Percentiles rank a stretch among this genome's conserved stretches.
Conservation (phyloP, 2,888 invertebrate species). For the Nymphalis urticae region DNA sequence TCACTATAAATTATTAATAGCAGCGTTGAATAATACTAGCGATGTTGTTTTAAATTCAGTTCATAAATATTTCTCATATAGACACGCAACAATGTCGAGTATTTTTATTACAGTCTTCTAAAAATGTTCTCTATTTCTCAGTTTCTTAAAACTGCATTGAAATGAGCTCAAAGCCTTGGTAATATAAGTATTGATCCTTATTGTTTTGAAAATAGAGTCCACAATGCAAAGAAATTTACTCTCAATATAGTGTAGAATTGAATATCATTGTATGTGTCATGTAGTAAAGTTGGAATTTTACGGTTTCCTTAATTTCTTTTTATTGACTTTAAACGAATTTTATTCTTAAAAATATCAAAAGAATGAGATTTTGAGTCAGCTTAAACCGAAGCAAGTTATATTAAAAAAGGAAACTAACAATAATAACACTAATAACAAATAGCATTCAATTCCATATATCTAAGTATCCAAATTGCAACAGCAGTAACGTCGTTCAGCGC, state of each 20-base stretch:
- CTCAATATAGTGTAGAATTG: neutral
- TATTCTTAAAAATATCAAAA: neutral
- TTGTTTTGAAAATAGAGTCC: slow-evolving; percentile 11
- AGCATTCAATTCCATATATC: too few relatives aligned
- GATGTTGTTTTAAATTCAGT: slow-evolving; percentile 9
- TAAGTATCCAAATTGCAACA: too few relatives aligned
- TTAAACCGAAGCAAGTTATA: too few relatives aligned
- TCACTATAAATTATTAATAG: slow-evolving; percentile 4
- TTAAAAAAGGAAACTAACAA: too few relatives aligned
- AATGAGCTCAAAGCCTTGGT: slow-evolving; percentile 14
- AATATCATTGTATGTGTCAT: slow-evolving; percentile 5
- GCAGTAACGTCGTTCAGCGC: too few relatives aligned
- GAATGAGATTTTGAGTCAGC: too few relatives aligned
- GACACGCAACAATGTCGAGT: slow-evolving; percentile 6
- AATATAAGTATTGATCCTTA: neutral
- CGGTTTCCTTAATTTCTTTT: slow-evolving; percentile 8
- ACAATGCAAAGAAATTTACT: slow-evolving; percentile 3
- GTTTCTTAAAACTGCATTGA: slow-evolving; percentile 14
- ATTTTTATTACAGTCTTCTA: slow-evolving; percentile 18
- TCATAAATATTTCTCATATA: slow-evolving; percentile 14
- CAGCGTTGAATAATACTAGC: neutral
- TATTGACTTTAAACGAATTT: slow-evolving; percentile 2
- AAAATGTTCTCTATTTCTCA: slow-evolving; percentile 13
- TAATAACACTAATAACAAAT: too few relatives aligned
- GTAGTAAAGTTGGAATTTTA: slow-evolving; percentile 10